Evolutionary conservation across 2,113 vertebrate species (phyloP), one percentile per base, ranked within the genome.

Genomic region (Plectropomus leopardus): DNA sequence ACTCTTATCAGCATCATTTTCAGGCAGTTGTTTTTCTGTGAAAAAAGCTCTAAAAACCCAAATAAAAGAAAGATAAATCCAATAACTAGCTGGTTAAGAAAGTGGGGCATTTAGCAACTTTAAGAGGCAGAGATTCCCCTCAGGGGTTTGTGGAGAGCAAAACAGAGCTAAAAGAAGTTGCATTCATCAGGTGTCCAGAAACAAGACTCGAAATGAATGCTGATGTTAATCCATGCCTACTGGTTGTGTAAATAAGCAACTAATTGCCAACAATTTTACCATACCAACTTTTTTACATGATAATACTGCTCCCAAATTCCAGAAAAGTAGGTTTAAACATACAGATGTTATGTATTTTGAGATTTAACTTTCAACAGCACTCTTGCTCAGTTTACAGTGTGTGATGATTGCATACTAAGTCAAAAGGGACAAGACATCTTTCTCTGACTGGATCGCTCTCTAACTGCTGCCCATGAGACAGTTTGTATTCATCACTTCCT

Each of bases 401-500:
- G 55, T 67, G 16, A 83, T 80, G 54, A 71, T 72, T 24, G 26
- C 19, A 72, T 21, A 42, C 10, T 24, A 48, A 23, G 21, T 21
- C 48, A 47, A 51, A 60, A 54, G 13, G 21, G 45, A 51, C 6
- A 26, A 65, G 42, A 50, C 28, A 54, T 28, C 6, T 23, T 55
- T 47, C 5, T 51, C 23, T 48, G 48, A 36, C 54, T 0, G 15
- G 34, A 63, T 61, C 15, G 2, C 16, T 70, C 23, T 54, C 28
- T 58, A 58, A 55, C 76, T 70, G 59, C 45, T 66, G 51, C 70
- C 67, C 23, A 28, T 28, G 47, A 78, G 28, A 60, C 47, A 45
- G 55, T 60, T 74, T 80, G 45, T 54, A 24, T 67, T 60, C 54
- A 54, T 76, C 26, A 50, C 48, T 59, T 87, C 34, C 76, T 78